Evolutionary conservation across 2,888 invertebrate species (phyloP).

Genomic region (Glyphotaelius pellucidus): DNA sequence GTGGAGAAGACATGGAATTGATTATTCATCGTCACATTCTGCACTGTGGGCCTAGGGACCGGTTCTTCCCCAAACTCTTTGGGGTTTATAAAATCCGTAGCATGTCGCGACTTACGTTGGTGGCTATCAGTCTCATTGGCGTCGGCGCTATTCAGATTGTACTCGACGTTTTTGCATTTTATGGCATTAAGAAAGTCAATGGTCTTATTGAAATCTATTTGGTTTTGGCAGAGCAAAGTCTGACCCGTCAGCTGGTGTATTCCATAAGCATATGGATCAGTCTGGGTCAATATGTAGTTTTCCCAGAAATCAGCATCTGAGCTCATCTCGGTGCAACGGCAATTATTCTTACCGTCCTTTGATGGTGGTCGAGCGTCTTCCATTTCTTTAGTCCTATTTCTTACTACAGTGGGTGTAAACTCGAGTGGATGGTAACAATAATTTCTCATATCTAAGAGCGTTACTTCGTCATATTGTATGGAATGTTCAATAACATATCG

Average conservation of each 20-base stretch:
- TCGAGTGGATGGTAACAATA: conserved; percentile 73
- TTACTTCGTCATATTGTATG: conserved; percentile 69
- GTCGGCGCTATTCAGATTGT: not conserved
- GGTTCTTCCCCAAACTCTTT: conserved; percentile 49
- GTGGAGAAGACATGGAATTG: conserved; percentile 57
- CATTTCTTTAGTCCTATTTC: conserved; percentile 67
- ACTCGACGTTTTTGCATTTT: not conserved
- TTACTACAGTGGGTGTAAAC: conserved; percentile 53
- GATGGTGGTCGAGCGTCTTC: conserved; percentile 65
- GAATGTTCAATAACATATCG: conserved; percentile 71
- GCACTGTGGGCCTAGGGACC: conserved; percentile 50
- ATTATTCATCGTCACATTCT: conserved; percentile 55
- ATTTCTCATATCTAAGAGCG: conserved; percentile 74
- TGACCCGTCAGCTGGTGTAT: not conserved
- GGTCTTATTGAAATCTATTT: not conserved
- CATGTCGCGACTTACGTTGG: conserved; percentile 36
- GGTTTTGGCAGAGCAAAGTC: not conserved
- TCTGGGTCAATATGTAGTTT: conserved; percentile 27
- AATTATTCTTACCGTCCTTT: conserved; percentile 4
- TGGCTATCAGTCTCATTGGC: conserved; percentile 11
- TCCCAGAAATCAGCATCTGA: conserved; percentile 38
- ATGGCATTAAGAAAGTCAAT: not conserved
- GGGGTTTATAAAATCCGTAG: conserved; percentile 45
- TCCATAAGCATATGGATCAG: not conserved
- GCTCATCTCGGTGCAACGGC: conserved; percentile 10